phyloP scores from a whole-genome alignment of 2,113 vertebrate genomes.

The Natator depressus region DNA sequence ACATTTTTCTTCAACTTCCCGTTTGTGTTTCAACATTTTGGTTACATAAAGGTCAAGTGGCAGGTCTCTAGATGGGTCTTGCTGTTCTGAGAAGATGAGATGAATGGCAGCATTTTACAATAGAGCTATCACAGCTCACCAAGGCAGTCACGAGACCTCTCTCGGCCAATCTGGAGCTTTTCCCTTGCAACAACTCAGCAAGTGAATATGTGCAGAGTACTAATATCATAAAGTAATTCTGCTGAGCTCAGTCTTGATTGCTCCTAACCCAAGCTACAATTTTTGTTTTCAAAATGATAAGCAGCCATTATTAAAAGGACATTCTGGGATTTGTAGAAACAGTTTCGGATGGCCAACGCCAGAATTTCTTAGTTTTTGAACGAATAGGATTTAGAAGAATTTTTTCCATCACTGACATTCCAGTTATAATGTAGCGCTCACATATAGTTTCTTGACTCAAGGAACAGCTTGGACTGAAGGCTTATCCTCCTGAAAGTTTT shows the following conservation, averaged over 20 bases:
- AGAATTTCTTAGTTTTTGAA: neutral
- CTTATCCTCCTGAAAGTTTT: neutral
- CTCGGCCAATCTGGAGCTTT: neutral
- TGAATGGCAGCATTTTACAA: neutral
- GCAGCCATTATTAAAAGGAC: no score
- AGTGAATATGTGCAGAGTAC: neutral
- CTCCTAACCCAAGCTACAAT: neutral
- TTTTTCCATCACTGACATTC: neutral
- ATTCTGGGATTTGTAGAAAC: neutral
- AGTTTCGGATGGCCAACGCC: neutral
- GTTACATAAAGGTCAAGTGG: neutral
- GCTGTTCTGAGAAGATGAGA: neutral
- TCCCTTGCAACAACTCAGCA: neutral
- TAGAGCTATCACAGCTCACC: neutral
- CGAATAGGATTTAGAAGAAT: neutral
- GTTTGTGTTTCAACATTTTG: neutral
- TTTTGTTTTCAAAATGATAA: neutral
- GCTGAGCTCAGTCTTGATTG: neutral
- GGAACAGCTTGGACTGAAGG: neutral
- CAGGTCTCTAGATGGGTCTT: neutral
- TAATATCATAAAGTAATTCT: neutral
- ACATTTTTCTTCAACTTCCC: neutral
- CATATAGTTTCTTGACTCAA: neutral
- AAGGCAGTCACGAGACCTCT: neutral
- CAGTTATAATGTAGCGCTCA: neutral